Percentiles rank a stretch among this genome's conserved stretches.
Conservation (phyloP, 2,888 invertebrate species). For the Drosophila borborema region DNA sequence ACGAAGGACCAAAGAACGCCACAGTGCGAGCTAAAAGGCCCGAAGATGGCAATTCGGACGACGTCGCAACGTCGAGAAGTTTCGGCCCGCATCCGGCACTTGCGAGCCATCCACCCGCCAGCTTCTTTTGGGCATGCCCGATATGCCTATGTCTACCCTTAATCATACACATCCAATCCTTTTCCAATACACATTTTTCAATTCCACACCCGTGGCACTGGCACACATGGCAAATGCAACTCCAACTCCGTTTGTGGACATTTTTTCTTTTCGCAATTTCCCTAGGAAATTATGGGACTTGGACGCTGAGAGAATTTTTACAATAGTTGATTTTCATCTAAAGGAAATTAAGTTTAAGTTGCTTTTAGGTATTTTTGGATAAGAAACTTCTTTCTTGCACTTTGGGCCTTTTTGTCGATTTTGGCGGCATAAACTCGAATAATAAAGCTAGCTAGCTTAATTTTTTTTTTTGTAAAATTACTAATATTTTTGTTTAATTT, state of each 20-base stretch:
- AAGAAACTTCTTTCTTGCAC: neutral
- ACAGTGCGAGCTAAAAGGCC: conserved; percentile 11
- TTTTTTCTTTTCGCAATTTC: neutral
- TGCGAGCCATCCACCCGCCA: conserved; percentile 26
- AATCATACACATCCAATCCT: conserved; percentile 8
- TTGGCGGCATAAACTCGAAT: no score
- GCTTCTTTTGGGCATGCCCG: neutral
- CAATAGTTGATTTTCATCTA: neutral
- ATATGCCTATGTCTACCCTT: conserved; percentile 7
- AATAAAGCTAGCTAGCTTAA: no score
- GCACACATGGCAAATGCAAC: conserved; percentile 47
- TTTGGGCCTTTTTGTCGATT: no score
- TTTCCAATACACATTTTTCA: conserved; percentile 21
- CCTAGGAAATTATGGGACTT: conserved; percentile 34
- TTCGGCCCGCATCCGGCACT: conserved; percentile 42
- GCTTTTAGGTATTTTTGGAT: neutral
- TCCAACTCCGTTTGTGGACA: conserved; percentile 9
- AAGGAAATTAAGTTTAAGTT: no score
- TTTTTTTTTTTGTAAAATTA: no score
- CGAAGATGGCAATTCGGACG: conserved; percentile 43
- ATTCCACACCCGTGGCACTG: conserved; percentile 20
- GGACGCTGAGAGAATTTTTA: neutral
- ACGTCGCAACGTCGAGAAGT: conserved; percentile 34
- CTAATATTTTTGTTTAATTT: no score
- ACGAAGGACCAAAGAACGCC: conserved; percentile 19